Conservation (phyloP, 2,888 invertebrate species). For the Dendrolimus houi region DNA sequence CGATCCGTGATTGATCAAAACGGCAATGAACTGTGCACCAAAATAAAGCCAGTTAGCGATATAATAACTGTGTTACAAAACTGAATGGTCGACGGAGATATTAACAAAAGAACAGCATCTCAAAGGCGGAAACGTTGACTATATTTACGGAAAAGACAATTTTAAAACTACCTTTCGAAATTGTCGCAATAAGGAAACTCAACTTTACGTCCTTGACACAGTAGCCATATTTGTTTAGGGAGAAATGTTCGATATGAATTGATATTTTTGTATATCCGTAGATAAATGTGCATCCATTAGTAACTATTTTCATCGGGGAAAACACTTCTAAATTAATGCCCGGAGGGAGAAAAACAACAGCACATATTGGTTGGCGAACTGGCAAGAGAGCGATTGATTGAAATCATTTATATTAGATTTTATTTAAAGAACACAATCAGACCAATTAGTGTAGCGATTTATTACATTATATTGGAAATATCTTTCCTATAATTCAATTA, state of each 20-base stretch:
- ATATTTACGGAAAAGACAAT: constrained; percentile 57
- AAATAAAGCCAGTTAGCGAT: constrained; percentile 17
- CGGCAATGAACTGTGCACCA: constrained; percentile 5
- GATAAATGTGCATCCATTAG: constrained; percentile 46
- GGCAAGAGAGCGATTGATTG: too few relatives aligned
- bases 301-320: constrained; percentile 48
- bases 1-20: background rate
- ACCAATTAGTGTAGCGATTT: too few relatives aligned
- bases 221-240: constrained; percentile 6
- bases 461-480: too few relatives aligned
- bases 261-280: constrained; percentile 13
- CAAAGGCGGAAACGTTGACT: constrained; percentile 65
- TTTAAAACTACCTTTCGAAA: constrained; percentile 32
- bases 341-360: constrained; percentile 15
- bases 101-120: constrained; percentile 46
- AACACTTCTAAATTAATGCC: constrained; percentile 33
- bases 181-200: constrained; percentile 28
- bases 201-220: constrained; percentile 35
- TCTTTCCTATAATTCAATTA: too few relatives aligned
- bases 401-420: too few relatives aligned
- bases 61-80: constrained; percentile 21
- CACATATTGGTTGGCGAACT: background rate
- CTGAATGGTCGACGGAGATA: constrained; percentile 20
- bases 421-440: too few relatives aligned
- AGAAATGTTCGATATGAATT: background rate